Evolutionary conservation across 2,888 invertebrate genomes (phyloP).

Genomic region (Platycheirus rosarum): DNA sequence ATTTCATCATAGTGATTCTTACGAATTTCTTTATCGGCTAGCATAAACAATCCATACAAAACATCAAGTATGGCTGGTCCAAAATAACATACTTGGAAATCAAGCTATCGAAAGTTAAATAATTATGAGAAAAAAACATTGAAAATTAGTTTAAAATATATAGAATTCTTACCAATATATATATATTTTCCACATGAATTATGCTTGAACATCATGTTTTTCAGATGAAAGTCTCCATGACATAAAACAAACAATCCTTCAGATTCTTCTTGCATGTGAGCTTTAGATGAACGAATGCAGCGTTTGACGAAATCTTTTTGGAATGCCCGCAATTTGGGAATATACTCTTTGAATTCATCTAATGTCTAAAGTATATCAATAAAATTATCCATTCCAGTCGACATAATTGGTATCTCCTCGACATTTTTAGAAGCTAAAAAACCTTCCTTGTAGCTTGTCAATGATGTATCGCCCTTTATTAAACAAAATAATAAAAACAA

Average conservation of each 20-base stretch:
- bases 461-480: not conserved
- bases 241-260: conserved; percentile 75
- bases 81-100: conserved; percentile 77
- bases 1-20: conserved; percentile 74
- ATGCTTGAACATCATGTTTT: conserved; percentile 78
- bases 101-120: conserved; percentile 61
- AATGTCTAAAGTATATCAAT: not conserved
- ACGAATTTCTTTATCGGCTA: conserved; percentile 64
- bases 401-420: not conserved
- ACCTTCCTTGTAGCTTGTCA: not conserved
- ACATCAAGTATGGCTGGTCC: conserved; percentile 76
- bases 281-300: conserved; percentile 62
- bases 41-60: conserved; percentile 72
- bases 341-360: not conserved
- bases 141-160: not conserved
- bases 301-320: not conserved
- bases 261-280: conserved; percentile 19
- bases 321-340: not conserved
- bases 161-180: conserved; percentile 25
- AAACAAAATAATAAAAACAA: not conserved
- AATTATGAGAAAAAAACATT: too few species aligned
- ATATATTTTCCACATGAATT: too few species aligned
- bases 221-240: conserved; percentile 79
- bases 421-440: not conserved
- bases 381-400: not conserved